These are phyloP conservation scores for Hesperia comma DNA, from an alignment of 2,888 invertebrate species.

Conservation along the genomic window DNA sequence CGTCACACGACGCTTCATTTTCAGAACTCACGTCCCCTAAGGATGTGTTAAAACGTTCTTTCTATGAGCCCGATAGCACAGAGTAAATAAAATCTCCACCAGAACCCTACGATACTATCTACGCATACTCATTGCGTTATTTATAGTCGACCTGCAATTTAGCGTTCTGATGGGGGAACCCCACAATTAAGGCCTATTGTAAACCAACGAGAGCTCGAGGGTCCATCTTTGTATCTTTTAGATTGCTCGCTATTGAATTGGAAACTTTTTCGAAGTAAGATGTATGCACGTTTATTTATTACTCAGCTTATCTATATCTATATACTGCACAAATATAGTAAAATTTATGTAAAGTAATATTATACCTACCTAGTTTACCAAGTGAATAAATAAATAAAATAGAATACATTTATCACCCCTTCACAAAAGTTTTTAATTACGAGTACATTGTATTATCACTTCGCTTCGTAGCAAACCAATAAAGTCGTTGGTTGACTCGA, in stretches of 20 bases:
- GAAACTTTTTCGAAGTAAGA: slow-evolving; percentile 6
- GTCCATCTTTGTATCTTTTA: slow-evolving; percentile 27
- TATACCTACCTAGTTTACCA: no score
- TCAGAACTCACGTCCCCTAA: no score
- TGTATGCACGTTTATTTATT: slow-evolving; percentile 1
- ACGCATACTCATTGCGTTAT: slow-evolving; percentile 28
- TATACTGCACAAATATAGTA: no score
- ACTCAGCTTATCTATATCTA: background rate
- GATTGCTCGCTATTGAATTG: slow-evolving; percentile 22
- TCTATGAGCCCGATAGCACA: background rate
- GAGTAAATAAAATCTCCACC: background rate
- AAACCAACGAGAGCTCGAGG: slow-evolving; percentile 22
- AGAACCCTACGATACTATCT: slow-evolving; percentile 8
- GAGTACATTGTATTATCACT: no score
- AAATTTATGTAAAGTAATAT: no score
- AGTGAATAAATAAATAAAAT: no score
- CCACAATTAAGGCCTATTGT: slow-evolving; percentile 33
- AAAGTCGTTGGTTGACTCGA: no score
- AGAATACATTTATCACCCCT: no score
- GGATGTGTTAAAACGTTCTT: background rate
- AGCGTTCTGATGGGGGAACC: slow-evolving; percentile 29
- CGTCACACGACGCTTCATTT: no score
- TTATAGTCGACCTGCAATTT: slow-evolving; percentile 32
- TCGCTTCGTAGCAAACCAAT: no score
- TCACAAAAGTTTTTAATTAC: no score